phyloP scores from a whole-genome alignment of 2,888 invertebrate species.

The Atherix ibis region DNA sequence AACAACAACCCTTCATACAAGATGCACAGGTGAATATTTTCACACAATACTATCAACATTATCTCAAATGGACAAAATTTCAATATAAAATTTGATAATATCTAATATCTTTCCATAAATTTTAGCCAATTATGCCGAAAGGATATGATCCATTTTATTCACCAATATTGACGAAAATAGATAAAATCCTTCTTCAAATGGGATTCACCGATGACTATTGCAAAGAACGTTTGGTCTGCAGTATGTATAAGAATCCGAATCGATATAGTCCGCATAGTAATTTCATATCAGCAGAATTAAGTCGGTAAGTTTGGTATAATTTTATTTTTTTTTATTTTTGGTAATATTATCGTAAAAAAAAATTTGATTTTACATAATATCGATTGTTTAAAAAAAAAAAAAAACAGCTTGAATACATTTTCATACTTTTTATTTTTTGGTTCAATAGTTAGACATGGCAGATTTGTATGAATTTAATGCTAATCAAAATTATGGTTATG shows the following conservation, averaged over 20 bases:
- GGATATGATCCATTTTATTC: conserved; percentile 54
- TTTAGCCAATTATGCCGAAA: conserved; percentile 27
- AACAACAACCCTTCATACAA: conserved; percentile 32
- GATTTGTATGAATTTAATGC: too few species aligned
- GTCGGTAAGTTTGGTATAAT: conserved; percentile 49
- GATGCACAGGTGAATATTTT: conserved; percentile 24
- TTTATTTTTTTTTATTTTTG: too few species aligned
- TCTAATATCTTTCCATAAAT: background rate
- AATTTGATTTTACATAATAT: too few species aligned
- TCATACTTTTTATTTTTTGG: background rate
- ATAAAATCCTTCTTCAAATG: conserved; percentile 53
- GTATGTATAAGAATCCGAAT: conserved; percentile 68
- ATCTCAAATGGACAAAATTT: too few species aligned
- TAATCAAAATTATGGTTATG: too few species aligned
- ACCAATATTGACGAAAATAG: conserved; percentile 60
- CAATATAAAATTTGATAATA: background rate
- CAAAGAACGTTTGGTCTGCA: conserved; percentile 63
- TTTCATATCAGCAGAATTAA: conserved; percentile 69
- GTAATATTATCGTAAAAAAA: too few species aligned
- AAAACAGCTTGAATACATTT: background rate
- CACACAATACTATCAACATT: background rate
- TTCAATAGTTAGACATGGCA: too few species aligned
- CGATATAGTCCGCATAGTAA: conserved; percentile 76
- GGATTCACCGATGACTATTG: conserved; percentile 57
- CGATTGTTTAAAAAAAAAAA: too few species aligned